Percentiles rank a stretch among this genome's conserved stretches.
phyloP scores from a whole-genome alignment of 2,113 vertebrate species.

The Percopsis transmontana region DNA sequence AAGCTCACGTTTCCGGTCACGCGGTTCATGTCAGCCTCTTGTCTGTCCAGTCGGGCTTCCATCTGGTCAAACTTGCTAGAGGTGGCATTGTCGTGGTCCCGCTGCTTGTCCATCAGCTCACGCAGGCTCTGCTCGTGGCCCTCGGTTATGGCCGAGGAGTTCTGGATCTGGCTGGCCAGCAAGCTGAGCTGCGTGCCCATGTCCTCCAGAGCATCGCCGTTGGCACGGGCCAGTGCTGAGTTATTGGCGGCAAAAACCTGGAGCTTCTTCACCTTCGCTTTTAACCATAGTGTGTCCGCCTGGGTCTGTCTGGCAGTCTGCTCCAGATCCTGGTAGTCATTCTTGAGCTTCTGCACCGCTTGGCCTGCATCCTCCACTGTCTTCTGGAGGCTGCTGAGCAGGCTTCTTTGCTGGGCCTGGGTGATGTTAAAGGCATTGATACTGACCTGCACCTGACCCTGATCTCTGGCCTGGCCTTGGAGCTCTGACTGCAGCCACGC shows the following conservation, averaged over 20 bases:
- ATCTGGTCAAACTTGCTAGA: slow-evolving; percentile 84
- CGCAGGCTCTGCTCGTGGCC: slow-evolving; percentile 87
- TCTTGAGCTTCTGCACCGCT: slow-evolving; percentile 90
- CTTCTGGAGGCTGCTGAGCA: slow-evolving; percentile 86
- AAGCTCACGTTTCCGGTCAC: slow-evolving; percentile 94
- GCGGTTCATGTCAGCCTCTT: slow-evolving; percentile 86
- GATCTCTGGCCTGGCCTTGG: slow-evolving; percentile 85
- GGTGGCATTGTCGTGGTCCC: slow-evolving; percentile 88
- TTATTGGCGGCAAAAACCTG: slow-evolving; percentile 90
- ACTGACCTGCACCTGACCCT: slow-evolving; percentile 82
- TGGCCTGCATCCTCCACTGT: slow-evolving; percentile 90
- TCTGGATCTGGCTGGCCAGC: slow-evolving; percentile 89
- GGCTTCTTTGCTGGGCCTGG: slow-evolving; percentile 88
- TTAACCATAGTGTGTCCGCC: slow-evolving; percentile 90
- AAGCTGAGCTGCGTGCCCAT: slow-evolving; percentile 86
- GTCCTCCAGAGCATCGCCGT: slow-evolving; percentile 91
- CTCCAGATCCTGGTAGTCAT: slow-evolving; percentile 93
- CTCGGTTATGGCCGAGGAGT: slow-evolving; percentile 84
- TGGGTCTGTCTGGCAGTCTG: slow-evolving; percentile 87
- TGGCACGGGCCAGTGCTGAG: slow-evolving; percentile 86
- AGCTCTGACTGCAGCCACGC: slow-evolving; percentile 86
- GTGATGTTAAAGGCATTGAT: slow-evolving; percentile 90
- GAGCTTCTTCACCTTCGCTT: slow-evolving; percentile 91
- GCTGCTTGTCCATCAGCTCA: slow-evolving; percentile 90
- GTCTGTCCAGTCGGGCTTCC: slow-evolving; percentile 85